A percentile compares a stretch with the other conserved stretches of the same genome.
These are phyloP conservation scores for Trichomalopsis sarcophagae DNA, from an alignment of 1,140 invertebrate genomes.

Conservation along the genomic window DNA sequence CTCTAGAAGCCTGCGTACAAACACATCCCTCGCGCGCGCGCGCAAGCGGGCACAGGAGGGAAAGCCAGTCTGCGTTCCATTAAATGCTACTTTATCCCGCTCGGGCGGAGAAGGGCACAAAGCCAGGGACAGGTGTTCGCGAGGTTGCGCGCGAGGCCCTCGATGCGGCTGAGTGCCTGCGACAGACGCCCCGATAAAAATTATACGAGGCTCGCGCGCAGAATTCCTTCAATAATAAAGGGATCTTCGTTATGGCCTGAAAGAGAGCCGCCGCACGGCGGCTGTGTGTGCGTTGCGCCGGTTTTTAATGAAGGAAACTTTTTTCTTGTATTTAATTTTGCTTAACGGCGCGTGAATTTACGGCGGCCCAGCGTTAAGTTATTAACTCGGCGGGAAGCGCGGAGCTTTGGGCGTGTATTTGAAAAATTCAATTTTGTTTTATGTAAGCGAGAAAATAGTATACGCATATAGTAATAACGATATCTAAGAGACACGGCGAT, in stretches of 20 bases:
- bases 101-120: constrained; percentile 6
- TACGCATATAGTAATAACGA: no score
- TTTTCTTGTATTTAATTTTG: constrained; percentile 32
- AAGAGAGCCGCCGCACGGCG: neutral
- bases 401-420: neutral
- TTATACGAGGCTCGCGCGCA: constrained; percentile 31
- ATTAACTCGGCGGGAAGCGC: neutral
- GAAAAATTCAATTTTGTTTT: neutral
- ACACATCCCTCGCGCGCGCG: neutral
- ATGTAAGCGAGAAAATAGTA: neutral
- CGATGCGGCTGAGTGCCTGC: constrained; percentile 36
- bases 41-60: neutral
- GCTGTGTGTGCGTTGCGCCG: neutral
- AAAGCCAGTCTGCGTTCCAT: constrained; percentile 32
- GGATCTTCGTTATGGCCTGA: constrained; percentile 22
- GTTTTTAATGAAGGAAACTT: constrained; percentile 47
- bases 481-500: no score
- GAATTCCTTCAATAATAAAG: constrained; percentile 48
- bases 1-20: neutral
- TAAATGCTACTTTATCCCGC: constrained; percentile 42
- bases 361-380: neutral
- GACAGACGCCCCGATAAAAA: constrained; percentile 49
- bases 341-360: constrained; percentile 21
- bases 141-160: neutral
- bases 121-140: constrained; percentile 47